Conservation (phyloP, 2,888 invertebrate genomes). For the Euspilapteryx auroguttella region DNA sequence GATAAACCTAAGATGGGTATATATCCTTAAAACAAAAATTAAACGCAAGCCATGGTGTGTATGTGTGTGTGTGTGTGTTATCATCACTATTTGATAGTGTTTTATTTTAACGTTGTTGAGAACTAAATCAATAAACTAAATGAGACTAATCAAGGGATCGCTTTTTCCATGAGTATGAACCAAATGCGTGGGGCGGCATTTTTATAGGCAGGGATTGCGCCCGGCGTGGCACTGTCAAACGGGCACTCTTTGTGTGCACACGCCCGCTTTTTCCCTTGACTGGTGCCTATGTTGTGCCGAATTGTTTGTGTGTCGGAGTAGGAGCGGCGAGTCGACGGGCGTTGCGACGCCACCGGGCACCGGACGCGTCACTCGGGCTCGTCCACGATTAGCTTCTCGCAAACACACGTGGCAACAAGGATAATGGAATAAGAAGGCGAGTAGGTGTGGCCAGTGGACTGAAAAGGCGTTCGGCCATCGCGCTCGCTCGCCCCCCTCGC, state of each 20-base stretch:
- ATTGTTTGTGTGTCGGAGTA: constrained; percentile 36
- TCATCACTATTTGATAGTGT: no score
- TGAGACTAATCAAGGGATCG: constrained; percentile 21
- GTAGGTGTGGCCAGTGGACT: constrained; percentile 41
- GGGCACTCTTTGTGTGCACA: constrained; percentile 45
- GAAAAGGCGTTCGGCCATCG: constrained; percentile 16
- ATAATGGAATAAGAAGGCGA: constrained; percentile 30
- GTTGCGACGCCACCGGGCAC: no score
- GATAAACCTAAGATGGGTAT: no score
- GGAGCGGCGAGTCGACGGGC: constrained; percentile 11
- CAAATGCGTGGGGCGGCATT: constrained; percentile 48
- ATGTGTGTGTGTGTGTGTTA: no score
- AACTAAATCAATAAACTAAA: no score
- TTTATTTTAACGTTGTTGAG: no score
- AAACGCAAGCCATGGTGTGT: no score
- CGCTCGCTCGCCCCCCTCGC: constrained; percentile 40
- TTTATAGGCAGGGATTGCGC: constrained; percentile 46
- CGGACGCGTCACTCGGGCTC: neutral
- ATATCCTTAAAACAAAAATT: no score
- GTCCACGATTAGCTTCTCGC: constrained; percentile 5
- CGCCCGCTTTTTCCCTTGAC: constrained; percentile 27
- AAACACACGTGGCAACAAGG: constrained; percentile 49
- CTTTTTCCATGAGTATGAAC: constrained; percentile 32
- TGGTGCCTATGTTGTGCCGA: no score
- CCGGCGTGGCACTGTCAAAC: constrained; percentile 47